A percentile compares a stretch with the other conserved stretches of the same genome.
These are phyloP conservation scores for Cataglyphis hispanica DNA, from an alignment of 1,140 invertebrate species.

Conservation along the genomic window DNA sequence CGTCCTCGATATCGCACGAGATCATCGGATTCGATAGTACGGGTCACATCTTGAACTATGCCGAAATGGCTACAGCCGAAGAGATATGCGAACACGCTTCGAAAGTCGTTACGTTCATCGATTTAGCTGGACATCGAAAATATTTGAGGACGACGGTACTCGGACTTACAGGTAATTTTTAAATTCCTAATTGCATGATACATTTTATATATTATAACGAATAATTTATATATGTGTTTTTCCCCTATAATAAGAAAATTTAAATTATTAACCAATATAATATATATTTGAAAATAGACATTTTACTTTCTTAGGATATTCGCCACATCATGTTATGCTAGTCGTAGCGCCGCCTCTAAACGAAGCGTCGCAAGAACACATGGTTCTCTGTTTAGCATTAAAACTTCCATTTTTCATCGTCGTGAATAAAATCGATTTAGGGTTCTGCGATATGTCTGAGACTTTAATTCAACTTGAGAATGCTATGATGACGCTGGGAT, in stretches of 20 bases:
- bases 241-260: neutral
- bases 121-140: conserved; percentile 98
- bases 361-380: conserved; percentile 91
- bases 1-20: conserved; percentile 98
- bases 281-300: neutral
- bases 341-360: conserved; percentile 89
- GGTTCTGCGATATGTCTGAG: conserved; percentile 84
- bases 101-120: conserved; percentile 97
- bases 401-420: conserved; percentile 96
- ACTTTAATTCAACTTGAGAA: conserved; percentile 89
- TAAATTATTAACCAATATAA: neutral
- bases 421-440: conserved; percentile 95
- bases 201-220: neutral
- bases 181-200: neutral
- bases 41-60: conserved; percentile 92
- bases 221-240: neutral
- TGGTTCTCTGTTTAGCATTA: conserved; percentile 93
- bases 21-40: conserved; percentile 97
- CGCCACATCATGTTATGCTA: conserved; percentile 97
- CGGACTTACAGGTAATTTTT: conserved; percentile 90
- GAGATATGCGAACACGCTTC: conserved; percentile 96
- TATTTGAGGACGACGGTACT: conserved; percentile 98
- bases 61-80: conserved; percentile 96
- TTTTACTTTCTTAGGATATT: conserved; percentile 89
- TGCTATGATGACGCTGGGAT: conserved; percentile 89